These are phyloP conservation scores for Rhinogobio ventralis DNA, from an alignment of 2,797 vertebrate genomes.

Conservation along the genomic window DNA sequence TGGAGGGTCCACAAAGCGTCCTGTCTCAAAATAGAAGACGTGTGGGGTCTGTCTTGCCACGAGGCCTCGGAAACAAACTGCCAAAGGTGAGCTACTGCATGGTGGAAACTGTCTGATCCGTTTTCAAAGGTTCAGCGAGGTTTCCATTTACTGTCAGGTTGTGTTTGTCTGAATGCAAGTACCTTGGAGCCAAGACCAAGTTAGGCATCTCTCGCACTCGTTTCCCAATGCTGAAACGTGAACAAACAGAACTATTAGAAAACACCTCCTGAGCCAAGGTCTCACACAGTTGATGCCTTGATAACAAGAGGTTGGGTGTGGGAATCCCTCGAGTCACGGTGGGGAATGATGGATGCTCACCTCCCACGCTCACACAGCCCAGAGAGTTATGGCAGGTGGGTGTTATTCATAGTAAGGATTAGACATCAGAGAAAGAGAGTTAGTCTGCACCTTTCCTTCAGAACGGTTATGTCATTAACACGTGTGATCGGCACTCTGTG, in stretches of 20 bases:
- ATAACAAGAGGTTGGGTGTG: background rate
- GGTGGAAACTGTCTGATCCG: background rate
- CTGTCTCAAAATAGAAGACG: slow-evolving; percentile 76
- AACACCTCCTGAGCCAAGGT: slow-evolving; percentile 31
- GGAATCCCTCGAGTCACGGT: slow-evolving; percentile 50
- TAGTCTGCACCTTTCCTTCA: slow-evolving; percentile 53
- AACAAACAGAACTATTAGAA: slow-evolving; percentile 38
- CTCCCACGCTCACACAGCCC: slow-evolving; percentile 49
- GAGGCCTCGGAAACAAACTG: slow-evolving; percentile 82
- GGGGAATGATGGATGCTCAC: slow-evolving; percentile 53
- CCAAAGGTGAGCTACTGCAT: slow-evolving; percentile 76
- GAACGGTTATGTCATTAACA: slow-evolving; percentile 75
- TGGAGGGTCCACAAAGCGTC: slow-evolving; percentile 77
- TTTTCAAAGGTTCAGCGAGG: slow-evolving; percentile 22
- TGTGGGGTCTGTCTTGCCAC: slow-evolving; percentile 84
- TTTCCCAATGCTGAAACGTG: slow-evolving; percentile 14
- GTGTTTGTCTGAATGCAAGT: background rate
- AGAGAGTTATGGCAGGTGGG: slow-evolving; percentile 56
- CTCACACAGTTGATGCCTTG: background rate
- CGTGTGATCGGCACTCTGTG: slow-evolving; percentile 40
- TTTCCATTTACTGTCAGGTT: background rate
- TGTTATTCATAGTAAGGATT: slow-evolving; percentile 79
- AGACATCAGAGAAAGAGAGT: slow-evolving; percentile 77
- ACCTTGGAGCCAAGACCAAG: slow-evolving; percentile 15
- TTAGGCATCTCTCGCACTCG: background rate